Evolutionary conservation across 2,888 invertebrate genomes (phyloP).

Genomic region (Thereva unica): DNA sequence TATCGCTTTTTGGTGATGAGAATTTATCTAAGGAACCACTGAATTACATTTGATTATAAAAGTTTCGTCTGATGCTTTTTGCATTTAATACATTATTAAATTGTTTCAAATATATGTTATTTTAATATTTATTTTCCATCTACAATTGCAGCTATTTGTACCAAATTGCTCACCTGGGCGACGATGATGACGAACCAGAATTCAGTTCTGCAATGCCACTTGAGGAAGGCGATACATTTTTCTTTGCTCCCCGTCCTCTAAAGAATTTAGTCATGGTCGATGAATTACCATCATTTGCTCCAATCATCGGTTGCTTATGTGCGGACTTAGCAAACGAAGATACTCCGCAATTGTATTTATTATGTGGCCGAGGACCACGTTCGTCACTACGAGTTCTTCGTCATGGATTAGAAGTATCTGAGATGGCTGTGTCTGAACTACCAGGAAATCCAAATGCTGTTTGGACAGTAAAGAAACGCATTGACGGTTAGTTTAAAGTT

Average conservation of each 20-base stretch:
- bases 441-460: constrained; percentile 99
- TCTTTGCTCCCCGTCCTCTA: constrained; percentile 92
- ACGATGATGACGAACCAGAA: constrained; percentile 98
- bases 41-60: constrained; percentile 4
- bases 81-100: not conserved
- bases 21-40: constrained; percentile 31
- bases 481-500: constrained; percentile 80
- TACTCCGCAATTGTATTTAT: constrained; percentile 95
- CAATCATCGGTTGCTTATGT: constrained; percentile 83
- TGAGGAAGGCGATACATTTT: constrained; percentile 98
- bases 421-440: constrained; percentile 99
- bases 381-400: constrained; percentile 91
- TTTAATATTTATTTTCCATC: not conserved
- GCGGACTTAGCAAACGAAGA: constrained; percentile 97
- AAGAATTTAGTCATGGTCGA: constrained; percentile 96
- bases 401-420: constrained; percentile 97
- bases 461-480: constrained; percentile 96
- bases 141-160: constrained; percentile 79
- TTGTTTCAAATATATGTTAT: not conserved
- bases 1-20: constrained; percentile 23
- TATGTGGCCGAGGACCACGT: constrained; percentile 94
- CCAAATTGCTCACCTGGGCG: constrained; percentile 98
- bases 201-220: constrained; percentile 98
- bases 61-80: not conserved
- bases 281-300: constrained; percentile 94